Evolutionary conservation across 2,113 vertebrate species (phyloP), one percentile per base, ranked within the genome.

Genomic region (Sylvia atricapilla): DNA sequence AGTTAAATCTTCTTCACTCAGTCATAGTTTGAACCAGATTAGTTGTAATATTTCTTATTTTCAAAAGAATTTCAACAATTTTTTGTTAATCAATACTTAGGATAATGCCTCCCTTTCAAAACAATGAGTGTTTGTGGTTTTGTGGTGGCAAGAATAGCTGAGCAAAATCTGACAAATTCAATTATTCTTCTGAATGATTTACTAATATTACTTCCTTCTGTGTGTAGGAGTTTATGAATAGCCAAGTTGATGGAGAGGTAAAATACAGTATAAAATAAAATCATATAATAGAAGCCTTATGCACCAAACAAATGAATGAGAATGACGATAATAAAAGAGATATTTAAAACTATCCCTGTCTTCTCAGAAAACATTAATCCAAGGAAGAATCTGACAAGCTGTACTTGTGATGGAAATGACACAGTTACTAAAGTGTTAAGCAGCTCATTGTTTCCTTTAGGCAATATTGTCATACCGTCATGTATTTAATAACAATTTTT

Each of bases 161-260:
- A 76, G 30, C 21, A 91, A 85, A 82, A 66, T 46, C 24, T 70
- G 41, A 12, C 12, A 63, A 66, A 85, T 85, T 89, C 41, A 35
- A 15, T 90, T 90, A 80, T 66, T 76, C 14, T 87, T 82, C n/a
- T 62, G 44, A 93, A 77, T 77, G 39, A 76, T 87, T 95, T 63
- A 46, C 27, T 91, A 73, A 76, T 85, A 63, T 79, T 83, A 72
- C 23, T 66, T 94, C 23, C 30, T 84, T 76, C 55, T 39, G 13
- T 80, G 70, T 85, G 91, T 70, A 77, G 78, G 75, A 80, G 87
- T 86, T 82, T 63, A 67, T 90, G 82, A 94, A 91, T 84, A 91
- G 90, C 30, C 21, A 55, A 59, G 39, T 12, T 83, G 46, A 95
- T 59, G 59, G 33, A 88, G 79, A 77, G 15, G 15, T 82, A 93